These are phyloP conservation scores for Scaptomyza flava DNA, from an alignment of 2,888 invertebrate species.

Conservation along the genomic window DNA sequence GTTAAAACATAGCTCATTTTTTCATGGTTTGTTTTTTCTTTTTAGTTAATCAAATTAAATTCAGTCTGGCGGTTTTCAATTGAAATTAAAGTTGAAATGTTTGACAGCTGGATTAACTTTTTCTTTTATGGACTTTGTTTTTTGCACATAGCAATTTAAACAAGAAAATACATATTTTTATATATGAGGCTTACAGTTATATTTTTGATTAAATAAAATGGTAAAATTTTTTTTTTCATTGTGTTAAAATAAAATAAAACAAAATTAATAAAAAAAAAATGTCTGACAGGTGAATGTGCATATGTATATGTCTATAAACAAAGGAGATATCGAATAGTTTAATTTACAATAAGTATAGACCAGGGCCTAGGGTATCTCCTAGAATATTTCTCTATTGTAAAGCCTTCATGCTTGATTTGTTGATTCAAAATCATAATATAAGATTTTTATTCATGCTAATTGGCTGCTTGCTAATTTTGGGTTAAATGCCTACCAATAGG, in stretches of 20 bases:
- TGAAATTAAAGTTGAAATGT: not conserved
- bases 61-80: not conserved
- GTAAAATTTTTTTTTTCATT: not conserved
- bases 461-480: no score
- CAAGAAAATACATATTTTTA: no score
- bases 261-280: not conserved
- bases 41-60: not conserved
- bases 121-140: not conserved
- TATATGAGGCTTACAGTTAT: no score
- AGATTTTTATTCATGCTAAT: no score
- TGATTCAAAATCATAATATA: not conserved
- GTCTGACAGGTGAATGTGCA: no score
- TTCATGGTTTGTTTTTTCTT: not conserved
- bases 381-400: not conserved
- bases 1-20: not conserved
- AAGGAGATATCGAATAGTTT: no score
- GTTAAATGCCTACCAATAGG: no score
- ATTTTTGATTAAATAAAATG: not conserved
- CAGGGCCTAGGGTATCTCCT: no score
- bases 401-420: not conserved
- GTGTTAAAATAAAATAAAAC: not conserved
- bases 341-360: no score
- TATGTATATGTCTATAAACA: no score
- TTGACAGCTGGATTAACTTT: not conserved
- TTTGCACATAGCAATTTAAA: not conserved